Conservation (phyloP, 2,888 invertebrate species). For the Eilema sororculum region DNA sequence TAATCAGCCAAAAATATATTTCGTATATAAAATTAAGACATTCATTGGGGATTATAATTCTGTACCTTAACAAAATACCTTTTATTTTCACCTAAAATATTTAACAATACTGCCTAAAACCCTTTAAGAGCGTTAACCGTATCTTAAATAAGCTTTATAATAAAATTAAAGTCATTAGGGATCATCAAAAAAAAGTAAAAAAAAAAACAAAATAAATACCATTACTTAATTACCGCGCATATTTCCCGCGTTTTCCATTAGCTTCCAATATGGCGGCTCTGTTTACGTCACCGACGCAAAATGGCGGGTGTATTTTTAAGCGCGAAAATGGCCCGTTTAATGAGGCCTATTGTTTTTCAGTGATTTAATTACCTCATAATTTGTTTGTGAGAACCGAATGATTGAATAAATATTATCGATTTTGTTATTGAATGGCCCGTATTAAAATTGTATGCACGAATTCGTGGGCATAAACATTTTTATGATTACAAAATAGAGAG, state of each 20-base stretch:
- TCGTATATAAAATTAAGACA: not conserved
- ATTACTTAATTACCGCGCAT: slow-evolving; percentile 43
- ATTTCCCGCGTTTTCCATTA: slow-evolving; percentile 47
- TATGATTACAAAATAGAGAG: not conserved
- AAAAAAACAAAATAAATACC: slow-evolving; percentile 19
- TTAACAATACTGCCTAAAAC: not conserved
- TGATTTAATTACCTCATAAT: slow-evolving; percentile 38
- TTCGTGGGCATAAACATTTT: not conserved
- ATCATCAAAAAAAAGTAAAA: slow-evolving; percentile 24
- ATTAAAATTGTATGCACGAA: not conserved
- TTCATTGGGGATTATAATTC: too few relatives aligned
- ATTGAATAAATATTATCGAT: slow-evolving; percentile 15
- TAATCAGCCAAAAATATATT: not conserved
- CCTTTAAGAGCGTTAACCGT: slow-evolving; percentile 10
- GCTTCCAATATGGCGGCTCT: slow-evolving; percentile 49
- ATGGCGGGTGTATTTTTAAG: slow-evolving; percentile 44
- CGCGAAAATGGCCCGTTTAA: slow-evolving; percentile 48
- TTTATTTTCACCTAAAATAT: not conserved
- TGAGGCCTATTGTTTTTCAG: slow-evolving; percentile 40
- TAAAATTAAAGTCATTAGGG: slow-evolving; percentile 23
- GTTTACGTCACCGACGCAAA: slow-evolving; percentile 44
- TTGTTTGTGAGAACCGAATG: slow-evolving; percentile 28
- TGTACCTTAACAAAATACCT: too few relatives aligned
- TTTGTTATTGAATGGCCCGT: slow-evolving; percentile 8
- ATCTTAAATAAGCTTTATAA: slow-evolving; percentile 8